These are phyloP conservation scores for Shargacucullia verbasci DNA, from an alignment of 2,888 invertebrate genomes.

Conservation along the genomic window DNA sequence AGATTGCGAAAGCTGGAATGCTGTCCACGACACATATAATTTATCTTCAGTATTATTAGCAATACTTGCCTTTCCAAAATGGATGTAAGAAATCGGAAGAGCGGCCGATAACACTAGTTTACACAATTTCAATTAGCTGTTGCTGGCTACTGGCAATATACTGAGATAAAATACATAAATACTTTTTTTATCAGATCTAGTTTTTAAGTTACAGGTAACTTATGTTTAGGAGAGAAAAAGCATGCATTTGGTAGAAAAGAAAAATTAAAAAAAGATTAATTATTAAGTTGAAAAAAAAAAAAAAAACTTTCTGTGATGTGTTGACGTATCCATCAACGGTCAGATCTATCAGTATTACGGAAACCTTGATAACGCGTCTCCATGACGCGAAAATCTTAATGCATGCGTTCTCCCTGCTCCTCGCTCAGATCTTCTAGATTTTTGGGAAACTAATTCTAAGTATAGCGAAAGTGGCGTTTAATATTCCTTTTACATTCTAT, in stretches of 20 bases:
- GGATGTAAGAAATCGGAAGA: too few relatives aligned
- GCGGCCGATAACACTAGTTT: too few relatives aligned
- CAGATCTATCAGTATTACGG: conserved; percentile 1
- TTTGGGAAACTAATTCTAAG: not conserved
- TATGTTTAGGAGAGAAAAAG: too few relatives aligned
- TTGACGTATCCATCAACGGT: not conserved
- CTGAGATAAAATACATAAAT: not conserved
- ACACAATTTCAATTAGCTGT: too few relatives aligned
- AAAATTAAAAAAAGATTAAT: not conserved
- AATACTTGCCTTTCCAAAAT: too few relatives aligned
- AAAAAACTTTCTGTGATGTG: not conserved
- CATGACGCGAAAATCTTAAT: conserved; percentile 1
- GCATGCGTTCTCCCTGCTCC: not conserved
- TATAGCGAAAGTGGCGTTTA: not conserved
- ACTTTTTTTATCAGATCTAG: too few relatives aligned
- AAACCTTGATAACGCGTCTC: conserved; percentile 1
- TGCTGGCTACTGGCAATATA: not conserved
- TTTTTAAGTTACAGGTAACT: too few relatives aligned
- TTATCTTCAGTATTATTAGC: too few relatives aligned
- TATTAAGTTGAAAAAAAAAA: not conserved
- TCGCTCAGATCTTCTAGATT: not conserved
- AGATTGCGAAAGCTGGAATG: too few relatives aligned
- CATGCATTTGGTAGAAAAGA: too few relatives aligned
- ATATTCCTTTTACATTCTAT: not conserved
- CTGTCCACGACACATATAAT: too few relatives aligned